phyloP scores from a whole-genome alignment of 2,113 vertebrate genomes.

The Tupaia tana region DNA sequence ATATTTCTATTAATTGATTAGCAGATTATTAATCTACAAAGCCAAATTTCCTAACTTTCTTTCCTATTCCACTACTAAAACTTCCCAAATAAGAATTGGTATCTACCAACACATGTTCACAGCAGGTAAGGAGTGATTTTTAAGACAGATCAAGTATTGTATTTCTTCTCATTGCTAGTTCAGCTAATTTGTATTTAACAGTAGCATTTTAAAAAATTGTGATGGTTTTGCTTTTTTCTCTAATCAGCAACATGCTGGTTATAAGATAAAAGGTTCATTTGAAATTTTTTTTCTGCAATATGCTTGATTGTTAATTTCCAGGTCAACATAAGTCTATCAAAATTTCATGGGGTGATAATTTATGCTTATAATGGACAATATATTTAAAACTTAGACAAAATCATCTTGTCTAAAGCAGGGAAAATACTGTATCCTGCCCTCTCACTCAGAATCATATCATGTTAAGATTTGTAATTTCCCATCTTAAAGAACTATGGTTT shows the following conservation, averaged over 20 bases:
- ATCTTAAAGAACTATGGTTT: constrained; percentile 5
- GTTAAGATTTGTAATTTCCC: constrained; percentile 32
- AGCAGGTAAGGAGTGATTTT: constrained; percentile 29
- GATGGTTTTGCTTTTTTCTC: constrained; percentile 41
- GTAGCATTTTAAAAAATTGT: constrained; percentile 57
- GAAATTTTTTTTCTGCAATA: constrained; percentile 35
- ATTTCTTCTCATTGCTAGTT: constrained; percentile 43
- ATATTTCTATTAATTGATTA: not conserved
- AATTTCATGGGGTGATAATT: constrained; percentile 77
- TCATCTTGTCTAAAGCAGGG: constrained; percentile 24
- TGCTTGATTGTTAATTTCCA: constrained; percentile 79
- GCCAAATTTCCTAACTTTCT: not conserved
- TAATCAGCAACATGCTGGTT: constrained; percentile 77
- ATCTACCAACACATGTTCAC: not conserved
- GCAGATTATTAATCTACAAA: constrained; percentile 13
- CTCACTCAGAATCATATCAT: constrained; percentile 11
- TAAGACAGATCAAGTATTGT: constrained; percentile 15
- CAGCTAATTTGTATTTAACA: constrained; percentile 73
- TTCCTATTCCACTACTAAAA: not conserved
- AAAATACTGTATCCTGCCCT: not conserved
- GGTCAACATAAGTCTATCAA: constrained; percentile 65
- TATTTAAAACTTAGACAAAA: constrained; percentile 69
- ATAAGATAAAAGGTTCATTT: constrained; percentile 67
- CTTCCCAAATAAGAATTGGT: not conserved
- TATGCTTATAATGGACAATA: constrained; percentile 76